phyloP scores from a whole-genome alignment of 2,113 vertebrate species.

The Tetrao urogallus region DNA sequence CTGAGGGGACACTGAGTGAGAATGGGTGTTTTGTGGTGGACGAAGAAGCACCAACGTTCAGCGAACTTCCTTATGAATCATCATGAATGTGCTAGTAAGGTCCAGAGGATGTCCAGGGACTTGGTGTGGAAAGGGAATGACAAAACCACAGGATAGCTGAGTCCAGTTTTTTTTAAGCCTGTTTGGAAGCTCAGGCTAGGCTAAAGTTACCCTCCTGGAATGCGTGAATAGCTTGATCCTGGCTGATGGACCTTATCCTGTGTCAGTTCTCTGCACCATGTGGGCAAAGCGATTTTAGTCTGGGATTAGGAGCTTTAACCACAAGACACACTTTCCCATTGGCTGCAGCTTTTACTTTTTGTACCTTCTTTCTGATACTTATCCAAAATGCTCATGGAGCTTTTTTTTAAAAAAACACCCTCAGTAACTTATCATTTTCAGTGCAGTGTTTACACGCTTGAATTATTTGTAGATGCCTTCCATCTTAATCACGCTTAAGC shows the following conservation, averaged over 20 bases:
- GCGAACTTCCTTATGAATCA: neutral
- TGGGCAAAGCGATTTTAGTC: neutral
- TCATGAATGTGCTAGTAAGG: neutral
- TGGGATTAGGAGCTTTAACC: neutral
- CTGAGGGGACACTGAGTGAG: neutral
- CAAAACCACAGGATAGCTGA: neutral
- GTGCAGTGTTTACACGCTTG: neutral
- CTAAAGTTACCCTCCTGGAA: neutral
- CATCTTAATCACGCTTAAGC: neutral
- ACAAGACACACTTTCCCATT: neutral
- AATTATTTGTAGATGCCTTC: neutral
- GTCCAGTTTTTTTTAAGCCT: neutral
- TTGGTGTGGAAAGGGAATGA: neutral
- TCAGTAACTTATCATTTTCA: neutral
- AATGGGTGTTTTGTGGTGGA: neutral
- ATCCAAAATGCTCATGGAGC: neutral
- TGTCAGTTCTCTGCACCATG: neutral
- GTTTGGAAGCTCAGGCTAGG: neutral
- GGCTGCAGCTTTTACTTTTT: neutral
- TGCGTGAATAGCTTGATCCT: neutral
- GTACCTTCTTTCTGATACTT: neutral
- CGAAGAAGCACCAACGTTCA: neutral
- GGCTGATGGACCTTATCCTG: neutral
- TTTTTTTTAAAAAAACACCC: neutral
- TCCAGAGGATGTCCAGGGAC: neutral